phyloP scores from a whole-genome alignment of 2,113 vertebrate genomes.

The Acrocephalus kingi region DNA sequence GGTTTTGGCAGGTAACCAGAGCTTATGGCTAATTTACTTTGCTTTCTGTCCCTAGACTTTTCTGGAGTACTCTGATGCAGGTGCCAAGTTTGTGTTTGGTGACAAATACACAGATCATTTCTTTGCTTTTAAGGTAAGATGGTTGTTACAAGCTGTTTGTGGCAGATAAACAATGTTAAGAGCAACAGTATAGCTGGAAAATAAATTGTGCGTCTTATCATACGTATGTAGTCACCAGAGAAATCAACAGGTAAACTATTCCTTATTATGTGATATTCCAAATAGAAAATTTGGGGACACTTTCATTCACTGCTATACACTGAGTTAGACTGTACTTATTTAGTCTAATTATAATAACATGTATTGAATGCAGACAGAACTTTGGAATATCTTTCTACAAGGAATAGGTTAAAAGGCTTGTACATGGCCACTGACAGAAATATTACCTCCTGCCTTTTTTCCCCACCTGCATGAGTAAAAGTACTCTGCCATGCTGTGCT shows the following conservation, averaged over 20 bases:
- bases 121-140: slow-evolving; percentile 86
- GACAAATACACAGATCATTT: slow-evolving; percentile 80
- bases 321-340: neutral
- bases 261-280: neutral
- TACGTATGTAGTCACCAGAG: neutral
- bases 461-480: neutral
- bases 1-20: neutral
- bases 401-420: neutral
- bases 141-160: neutral
- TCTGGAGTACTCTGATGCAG: slow-evolving; percentile 77
- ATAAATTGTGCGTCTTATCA: neutral
- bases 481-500: neutral
- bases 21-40: neutral
- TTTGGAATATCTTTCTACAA: neutral
- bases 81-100: slow-evolving; percentile 86
- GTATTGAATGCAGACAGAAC: neutral
- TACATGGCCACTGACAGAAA: neutral
- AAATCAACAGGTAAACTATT: neutral
- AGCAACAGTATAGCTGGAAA: neutral
- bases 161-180: neutral
- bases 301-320: neutral
- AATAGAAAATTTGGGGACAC: neutral
- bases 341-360: neutral
- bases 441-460: neutral
- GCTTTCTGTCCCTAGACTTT: slow-evolving; percentile 73